Evolutionary conservation across 53 echinoderm and acorn worm genomes (phyloP), one percentile per base, ranked within the genome.

Genomic region (Crossaster papposus): DNA sequence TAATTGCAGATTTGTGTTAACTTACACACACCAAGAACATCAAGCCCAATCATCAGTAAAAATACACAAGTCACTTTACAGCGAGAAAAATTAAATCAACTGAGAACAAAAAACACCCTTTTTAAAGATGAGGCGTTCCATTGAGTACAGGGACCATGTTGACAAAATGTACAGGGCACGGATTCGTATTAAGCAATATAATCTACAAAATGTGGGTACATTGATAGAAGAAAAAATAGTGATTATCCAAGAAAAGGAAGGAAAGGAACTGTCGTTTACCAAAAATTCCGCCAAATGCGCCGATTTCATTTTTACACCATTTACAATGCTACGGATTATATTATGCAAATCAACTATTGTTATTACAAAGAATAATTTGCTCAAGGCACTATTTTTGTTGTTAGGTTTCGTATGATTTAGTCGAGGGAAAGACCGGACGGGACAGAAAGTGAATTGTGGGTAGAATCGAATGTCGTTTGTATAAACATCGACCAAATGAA

Each of bases 211-310:
- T 31, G 36, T n/a, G 26, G 53, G 33, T 31, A 30, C 55, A 72
- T 28, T 33, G 36, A 76, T 87, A 87, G 87, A 87, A 87, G 62
- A 87, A 80, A 9, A 44, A 9, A 44, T 44, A n/a, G 74, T 86
- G 73, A 73, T 72, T 17, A 87, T 83, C 37, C n/a, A 83, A n/a
- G n/a, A n/a, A 83, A 34, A 36, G 44, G 37, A 87, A 77, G 62
- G 54, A 85, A 75, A 75, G 55, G 37, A n/a, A 32, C 34, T 87
- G 32, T 85, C 72, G 10, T 87, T 87, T 74, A 74, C 87, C 74
- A 87, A 87, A 87, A 75, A 87, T 87, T 87, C 77, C 87, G 87
- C 87, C 84, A 84, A 87, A 87, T 87, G 87, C 87, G 87, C 87
- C 34, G 87, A 87, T 87, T 87, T 80, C 76, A 87, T 87, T 87